These are phyloP conservation scores for Micropoecilia bifurca DNA, from an alignment of 2,797 vertebrate species.

Conservation along the genomic window DNA sequence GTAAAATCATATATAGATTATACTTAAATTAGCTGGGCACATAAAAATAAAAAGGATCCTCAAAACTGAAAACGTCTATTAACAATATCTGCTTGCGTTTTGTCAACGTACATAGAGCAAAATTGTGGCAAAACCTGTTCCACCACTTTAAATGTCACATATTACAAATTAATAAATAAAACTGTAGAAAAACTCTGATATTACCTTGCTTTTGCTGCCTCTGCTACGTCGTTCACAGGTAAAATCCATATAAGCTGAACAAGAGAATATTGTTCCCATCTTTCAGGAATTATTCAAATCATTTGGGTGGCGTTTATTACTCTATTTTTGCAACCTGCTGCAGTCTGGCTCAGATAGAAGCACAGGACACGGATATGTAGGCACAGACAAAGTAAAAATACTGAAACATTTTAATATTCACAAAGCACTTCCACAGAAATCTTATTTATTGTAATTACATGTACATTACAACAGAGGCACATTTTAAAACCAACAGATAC, in stretches of 20 bases:
- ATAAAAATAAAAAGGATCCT: background rate
- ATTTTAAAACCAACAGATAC: background rate
- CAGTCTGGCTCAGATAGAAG: background rate
- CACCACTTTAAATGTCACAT: background rate
- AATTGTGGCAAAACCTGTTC: background rate
- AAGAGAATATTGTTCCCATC: constrained; percentile 19
- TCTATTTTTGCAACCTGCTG: background rate
- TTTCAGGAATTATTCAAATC: constrained; percentile 66
- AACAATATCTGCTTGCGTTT: background rate
- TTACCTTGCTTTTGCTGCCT: constrained; percentile 42
- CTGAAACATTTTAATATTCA: constrained; percentile 18
- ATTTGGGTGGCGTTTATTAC: background rate
- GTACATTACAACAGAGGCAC: constrained; percentile 1
- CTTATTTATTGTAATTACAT: constrained; percentile 28
- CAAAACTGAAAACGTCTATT: background rate
- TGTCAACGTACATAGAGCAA: background rate
- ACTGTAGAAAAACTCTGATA: background rate
- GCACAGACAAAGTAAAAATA: background rate
- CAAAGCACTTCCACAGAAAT: background rate
- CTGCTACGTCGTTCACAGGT: background rate
- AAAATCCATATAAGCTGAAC: constrained; percentile 26
- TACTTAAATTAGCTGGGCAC: background rate
- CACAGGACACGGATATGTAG: background rate
- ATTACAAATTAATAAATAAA: background rate
- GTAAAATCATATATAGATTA: background rate